Percentiles rank a stretch among this genome's conserved stretches.
phyloP scores from a whole-genome alignment of 1,140 invertebrate genomes.

The Microplitis demolitor region DNA sequence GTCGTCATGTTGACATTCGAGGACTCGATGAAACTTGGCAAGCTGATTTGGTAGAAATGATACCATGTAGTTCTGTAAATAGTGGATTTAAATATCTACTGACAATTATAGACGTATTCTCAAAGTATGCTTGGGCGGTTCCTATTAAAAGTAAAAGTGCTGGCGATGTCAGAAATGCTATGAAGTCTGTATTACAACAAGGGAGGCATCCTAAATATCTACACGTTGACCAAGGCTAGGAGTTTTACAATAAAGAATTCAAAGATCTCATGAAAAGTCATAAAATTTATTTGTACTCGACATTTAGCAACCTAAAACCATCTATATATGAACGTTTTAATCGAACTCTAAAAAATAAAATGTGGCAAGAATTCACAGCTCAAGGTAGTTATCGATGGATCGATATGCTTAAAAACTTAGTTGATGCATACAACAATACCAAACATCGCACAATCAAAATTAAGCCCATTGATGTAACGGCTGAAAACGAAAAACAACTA shows the following conservation, averaged over 20 bases:
- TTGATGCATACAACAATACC: too few species aligned
- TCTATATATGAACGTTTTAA: conserved; percentile 55
- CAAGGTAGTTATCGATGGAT: too few species aligned
- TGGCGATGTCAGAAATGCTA: neutral
- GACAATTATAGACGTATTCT: conserved; percentile 19
- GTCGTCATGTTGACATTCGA: too few species aligned
- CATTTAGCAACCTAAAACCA: conserved; percentile 48
- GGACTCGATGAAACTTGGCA: too few species aligned
- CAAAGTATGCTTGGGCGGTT: conserved; percentile 26
- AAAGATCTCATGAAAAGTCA: too few species aligned
- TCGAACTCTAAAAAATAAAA: conserved; percentile 50
- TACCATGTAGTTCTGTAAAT: neutral
- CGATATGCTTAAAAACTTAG: too few species aligned
- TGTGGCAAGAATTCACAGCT: too few species aligned
- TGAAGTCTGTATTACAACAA: neutral
- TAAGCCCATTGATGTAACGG: too few species aligned
- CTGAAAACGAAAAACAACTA: too few species aligned
- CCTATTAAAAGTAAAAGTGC: conserved; percentile 34
- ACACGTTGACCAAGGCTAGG: neutral
- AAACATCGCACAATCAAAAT: too few species aligned
- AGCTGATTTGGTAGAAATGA: too few species aligned
- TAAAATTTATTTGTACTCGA: neutral
- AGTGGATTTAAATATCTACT: conserved; percentile 4
- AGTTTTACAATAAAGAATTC: neutral
- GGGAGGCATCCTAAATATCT: neutral